Percentiles rank a stretch among this genome's conserved stretches.
These are phyloP conservation scores for Gobius niger DNA, from an alignment of 2,113 vertebrate genomes.

Conservation along the genomic window DNA sequence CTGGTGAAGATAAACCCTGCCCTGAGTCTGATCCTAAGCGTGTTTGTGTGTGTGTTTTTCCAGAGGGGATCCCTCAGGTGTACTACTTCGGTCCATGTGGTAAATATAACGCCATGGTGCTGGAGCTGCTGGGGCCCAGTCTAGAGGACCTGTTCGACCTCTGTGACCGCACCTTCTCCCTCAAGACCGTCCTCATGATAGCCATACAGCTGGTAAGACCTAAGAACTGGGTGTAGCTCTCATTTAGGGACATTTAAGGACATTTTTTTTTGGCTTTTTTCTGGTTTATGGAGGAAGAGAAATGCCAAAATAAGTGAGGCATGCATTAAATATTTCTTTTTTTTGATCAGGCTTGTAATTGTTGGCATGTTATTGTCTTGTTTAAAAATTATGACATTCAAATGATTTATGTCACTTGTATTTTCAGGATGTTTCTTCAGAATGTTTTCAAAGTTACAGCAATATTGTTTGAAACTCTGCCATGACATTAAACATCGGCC, in stretches of 20 bases:
- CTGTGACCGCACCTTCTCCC: slow-evolving; percentile 95
- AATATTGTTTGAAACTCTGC: no score
- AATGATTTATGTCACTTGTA: not conserved
- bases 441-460: not conserved
- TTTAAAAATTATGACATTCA: no score
- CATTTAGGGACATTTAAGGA: no score
- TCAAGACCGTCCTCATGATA: slow-evolving; percentile 99
- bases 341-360: no score
- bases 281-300: no score
- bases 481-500: no score
- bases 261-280: no score
- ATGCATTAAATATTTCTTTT: no score
- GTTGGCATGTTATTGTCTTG: no score
- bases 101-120: slow-evolving; percentile 98
- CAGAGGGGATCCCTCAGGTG: slow-evolving; percentile 99
- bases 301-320: no score
- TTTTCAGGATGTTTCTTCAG: not conserved
- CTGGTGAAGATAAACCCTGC: no score
- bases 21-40: not conserved
- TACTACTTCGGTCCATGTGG: slow-evolving; percentile 98
- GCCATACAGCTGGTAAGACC: slow-evolving; percentile 94
- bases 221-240: not conserved
- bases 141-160: slow-evolving; percentile 97
- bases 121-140: slow-evolving; percentile 96
- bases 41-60: slow-evolving; percentile 15